A percentile compares a stretch with the other conserved stretches of the same genome.
These are phyloP conservation scores for Prunella strophiata DNA, from an alignment of 2,797 vertebrate species.

Conservation along the genomic window DNA sequence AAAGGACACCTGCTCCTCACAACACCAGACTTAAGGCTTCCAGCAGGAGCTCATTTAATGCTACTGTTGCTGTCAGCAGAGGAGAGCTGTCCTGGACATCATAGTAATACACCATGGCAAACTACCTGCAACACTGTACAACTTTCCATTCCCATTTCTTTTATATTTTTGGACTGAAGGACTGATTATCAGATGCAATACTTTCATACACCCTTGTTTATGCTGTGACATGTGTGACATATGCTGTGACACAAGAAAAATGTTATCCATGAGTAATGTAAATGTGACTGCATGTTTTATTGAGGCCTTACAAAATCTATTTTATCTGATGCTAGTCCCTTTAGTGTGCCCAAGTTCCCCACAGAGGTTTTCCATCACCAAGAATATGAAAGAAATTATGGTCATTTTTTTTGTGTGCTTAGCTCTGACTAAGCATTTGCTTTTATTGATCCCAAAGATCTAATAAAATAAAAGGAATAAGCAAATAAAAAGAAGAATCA, in stretches of 20 bases:
- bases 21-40: not conserved
- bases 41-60: not conserved
- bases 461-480: not conserved
- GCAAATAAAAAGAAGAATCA: slow-evolving; percentile 36
- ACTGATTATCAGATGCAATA: not conserved
- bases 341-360: not conserved
- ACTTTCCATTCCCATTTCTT: not conserved
- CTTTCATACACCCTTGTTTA: not conserved
- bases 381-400: not conserved
- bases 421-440: slow-evolving; percentile 38
- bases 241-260: not conserved
- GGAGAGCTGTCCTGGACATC: not conserved
- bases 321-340: not conserved
- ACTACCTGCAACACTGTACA: not conserved
- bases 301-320: not conserved
- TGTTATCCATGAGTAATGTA: not conserved
- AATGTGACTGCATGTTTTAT: not conserved
- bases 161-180: not conserved
- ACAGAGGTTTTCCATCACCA: not conserved
- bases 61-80: not conserved
- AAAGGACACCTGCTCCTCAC: not conserved
- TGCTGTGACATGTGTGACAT: not conserved
- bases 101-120: accelerated
- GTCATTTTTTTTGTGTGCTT: not conserved
- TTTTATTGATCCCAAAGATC: slow-evolving; percentile 51